Percentiles rank a stretch among this genome's conserved stretches.
phyloP scores from a whole-genome alignment of 2,113 vertebrate genomes.

The Oenanthe oenanthe region DNA sequence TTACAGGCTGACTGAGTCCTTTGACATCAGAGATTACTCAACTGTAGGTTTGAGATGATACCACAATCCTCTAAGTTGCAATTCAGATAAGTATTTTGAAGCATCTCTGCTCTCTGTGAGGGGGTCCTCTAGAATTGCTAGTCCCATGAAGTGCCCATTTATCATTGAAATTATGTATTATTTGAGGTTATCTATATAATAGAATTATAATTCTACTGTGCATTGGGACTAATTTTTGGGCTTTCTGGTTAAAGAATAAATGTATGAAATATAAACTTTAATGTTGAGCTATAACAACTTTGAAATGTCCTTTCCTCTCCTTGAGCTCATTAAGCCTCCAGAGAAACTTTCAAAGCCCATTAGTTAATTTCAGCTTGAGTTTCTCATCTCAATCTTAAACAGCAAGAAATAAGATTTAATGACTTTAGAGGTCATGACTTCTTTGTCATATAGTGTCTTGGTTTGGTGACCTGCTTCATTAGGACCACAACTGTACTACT shows the following conservation, averaged over 20 bases:
- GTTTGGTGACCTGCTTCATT: conserved; percentile 25
- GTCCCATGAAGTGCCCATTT: neutral
- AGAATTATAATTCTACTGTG: neutral
- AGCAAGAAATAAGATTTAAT: conserved; percentile 54
- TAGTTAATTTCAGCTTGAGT: conserved; percentile 47
- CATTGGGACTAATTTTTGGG: neutral
- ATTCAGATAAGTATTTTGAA: neutral
- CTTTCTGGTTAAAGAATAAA: neutral
- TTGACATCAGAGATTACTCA: neutral
- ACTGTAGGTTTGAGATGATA: neutral
- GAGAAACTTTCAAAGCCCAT: conserved; percentile 51
- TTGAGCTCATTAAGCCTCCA: conserved; percentile 60
- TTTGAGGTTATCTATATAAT: neutral
- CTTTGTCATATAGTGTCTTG: neutral
- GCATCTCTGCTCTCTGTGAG: neutral
- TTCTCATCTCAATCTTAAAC: conserved; percentile 53
- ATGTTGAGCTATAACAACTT: conserved; percentile 44
- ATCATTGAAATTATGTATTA: neutral
- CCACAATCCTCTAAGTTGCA: neutral
- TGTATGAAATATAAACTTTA: conserved; percentile 53
- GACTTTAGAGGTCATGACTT: conserved; percentile 22
- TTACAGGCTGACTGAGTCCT: neutral
- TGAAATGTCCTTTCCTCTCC: conserved; percentile 58
- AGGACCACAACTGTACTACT: neutral
- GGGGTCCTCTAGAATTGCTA: neutral